A percentile compares a stretch with the other conserved stretches of the same genome.
Conservation (phyloP, 2,113 vertebrate species). For the Trogon surrucura region DNA sequence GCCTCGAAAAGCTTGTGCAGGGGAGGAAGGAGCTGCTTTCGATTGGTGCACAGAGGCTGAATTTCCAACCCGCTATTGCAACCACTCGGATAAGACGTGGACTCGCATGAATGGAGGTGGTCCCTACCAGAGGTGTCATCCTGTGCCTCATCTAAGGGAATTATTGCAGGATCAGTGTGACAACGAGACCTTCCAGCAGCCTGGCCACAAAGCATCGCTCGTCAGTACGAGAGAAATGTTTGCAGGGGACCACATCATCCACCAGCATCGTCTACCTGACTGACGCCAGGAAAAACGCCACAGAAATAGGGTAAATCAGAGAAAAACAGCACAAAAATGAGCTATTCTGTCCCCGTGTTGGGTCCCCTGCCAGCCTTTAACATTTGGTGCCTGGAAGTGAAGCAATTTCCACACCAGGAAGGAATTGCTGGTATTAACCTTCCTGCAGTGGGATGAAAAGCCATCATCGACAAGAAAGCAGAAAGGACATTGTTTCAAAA, state of each 20-base stretch:
- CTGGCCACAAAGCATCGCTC: background rate
- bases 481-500: background rate
- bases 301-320: background rate
- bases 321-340: background rate
- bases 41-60: too few species aligned
- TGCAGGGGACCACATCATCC: background rate
- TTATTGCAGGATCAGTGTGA: too few species aligned
- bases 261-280: background rate
- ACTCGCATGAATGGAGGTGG: too few species aligned
- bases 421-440: background rate
- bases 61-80: too few species aligned
- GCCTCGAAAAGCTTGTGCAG: background rate
- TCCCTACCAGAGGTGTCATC: too few species aligned
- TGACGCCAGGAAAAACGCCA: background rate
- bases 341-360: background rate
- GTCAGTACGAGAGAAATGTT: accelerated
- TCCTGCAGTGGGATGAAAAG: background rate
- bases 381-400: background rate
- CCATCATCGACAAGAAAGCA: accelerated
- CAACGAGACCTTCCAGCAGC: too few species aligned
- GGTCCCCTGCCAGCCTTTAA: background rate
- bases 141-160: too few species aligned
- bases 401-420: background rate
- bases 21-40: background rate
- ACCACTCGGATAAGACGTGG: too few species aligned